Base-by-base conservation (phyloP, 2,113 vertebrate genomes). In the Rousettus leschenaultii region DNA sequence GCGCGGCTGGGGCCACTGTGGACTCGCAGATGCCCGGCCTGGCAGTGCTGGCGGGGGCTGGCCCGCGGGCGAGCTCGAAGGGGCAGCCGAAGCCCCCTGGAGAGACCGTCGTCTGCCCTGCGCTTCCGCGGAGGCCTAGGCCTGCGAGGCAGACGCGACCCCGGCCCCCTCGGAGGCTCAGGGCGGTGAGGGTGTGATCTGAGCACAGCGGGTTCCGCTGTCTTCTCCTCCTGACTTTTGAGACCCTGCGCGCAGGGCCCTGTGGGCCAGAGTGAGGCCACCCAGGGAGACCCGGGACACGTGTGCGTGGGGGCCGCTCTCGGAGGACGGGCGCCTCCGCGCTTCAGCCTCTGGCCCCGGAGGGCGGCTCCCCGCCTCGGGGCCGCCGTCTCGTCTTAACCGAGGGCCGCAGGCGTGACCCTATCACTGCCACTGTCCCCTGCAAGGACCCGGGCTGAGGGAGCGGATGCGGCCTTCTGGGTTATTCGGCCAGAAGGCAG, bases 241-340 rank as follows among this genome's bases (percentile, higher is more conserved):
- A 77, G 26, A 19, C 73, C 16, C 77, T 51, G 55, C 5, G 26
- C 11, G 48, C 9, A 10, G 28, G 48, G 71, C 9, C 5, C 13
- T 1, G 6, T 7, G n/a, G 16, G 45, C 45, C 10, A 0, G 6
- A 26, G 22, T 9, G 7, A 40, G n/a, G 53, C 45, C 21, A 73
- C n/a, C n/a, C 18, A 22, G 68, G 26, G 40, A 28, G 51, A 16
- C 51, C 14, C 1, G 51, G 13, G 15, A 66, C 19, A 30, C 0
- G 4, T 3, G 4, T 11, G 8, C 8, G 8, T 1, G 2, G 73
- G 24, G 18, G 12, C 57, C 18, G 21, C 33, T 15, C 35, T 51
- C 14, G 0, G 4, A 35, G 48, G 14, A 68, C 0, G 0, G 13
- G 13, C 0, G 0, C 21, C 65, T 45, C 30, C 0, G 3, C 48